Conservation (phyloP, 2,113 vertebrate genomes). For the Rhynchopsitta pachyrhyncha region DNA sequence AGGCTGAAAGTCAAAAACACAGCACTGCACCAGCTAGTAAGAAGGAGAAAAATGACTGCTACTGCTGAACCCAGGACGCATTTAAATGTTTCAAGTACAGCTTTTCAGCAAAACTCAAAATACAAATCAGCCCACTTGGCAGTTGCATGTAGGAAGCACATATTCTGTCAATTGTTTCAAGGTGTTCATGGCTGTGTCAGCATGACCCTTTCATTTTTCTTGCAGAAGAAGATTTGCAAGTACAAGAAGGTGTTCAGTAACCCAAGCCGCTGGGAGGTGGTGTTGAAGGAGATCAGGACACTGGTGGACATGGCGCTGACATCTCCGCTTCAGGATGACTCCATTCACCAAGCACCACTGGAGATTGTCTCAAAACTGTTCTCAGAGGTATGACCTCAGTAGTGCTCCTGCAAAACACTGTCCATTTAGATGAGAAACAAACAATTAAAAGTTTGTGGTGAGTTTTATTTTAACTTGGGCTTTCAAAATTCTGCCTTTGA, state of each 20-base stretch:
- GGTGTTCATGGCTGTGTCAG: background rate
- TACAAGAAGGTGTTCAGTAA: conserved; percentile 97
- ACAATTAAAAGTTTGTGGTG: background rate
- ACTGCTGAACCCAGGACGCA: too few species aligned
- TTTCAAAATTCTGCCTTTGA: background rate
- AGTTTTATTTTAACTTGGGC: conserved; percentile 31
- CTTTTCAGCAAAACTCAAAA: background rate
- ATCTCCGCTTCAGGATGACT: conserved; percentile 95
- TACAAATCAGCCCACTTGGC: background rate
- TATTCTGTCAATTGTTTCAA: background rate
- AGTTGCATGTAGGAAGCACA: background rate
- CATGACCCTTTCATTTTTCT: background rate
- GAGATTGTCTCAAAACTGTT: conserved; percentile 98
- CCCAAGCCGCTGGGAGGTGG: conserved; percentile 96
- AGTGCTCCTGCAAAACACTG: background rate
- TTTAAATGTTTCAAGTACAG: background rate
- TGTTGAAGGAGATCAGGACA: conserved; percentile 95
- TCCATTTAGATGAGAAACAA: background rate
- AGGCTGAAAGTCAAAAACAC: too few species aligned
- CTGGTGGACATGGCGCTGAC: conserved; percentile 97
- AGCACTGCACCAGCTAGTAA: too few species aligned
- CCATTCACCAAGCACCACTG: conserved; percentile 95
- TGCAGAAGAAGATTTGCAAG: conserved; percentile 99
- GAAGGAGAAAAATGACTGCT: too few species aligned
- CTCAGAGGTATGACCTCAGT: conserved; percentile 83